phyloP scores from a whole-genome alignment of 2,888 invertebrate species.

The Dromius quadrimaculatus region DNA sequence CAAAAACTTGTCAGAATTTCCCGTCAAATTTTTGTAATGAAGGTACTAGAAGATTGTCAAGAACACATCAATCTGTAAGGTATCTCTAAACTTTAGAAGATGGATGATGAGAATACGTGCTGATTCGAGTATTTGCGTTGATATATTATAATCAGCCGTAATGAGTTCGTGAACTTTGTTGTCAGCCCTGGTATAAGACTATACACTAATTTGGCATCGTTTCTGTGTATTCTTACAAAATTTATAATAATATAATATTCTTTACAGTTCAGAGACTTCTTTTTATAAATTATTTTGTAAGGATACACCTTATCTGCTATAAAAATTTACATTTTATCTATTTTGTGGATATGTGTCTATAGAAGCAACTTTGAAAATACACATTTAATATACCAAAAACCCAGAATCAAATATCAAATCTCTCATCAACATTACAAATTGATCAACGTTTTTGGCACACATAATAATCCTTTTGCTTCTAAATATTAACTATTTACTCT shows the following conservation, averaged over 20 bases:
- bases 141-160: too few relatives aligned
- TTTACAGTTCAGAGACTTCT: constrained; percentile 31
- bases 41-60: too few relatives aligned
- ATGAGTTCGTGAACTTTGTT: too few relatives aligned
- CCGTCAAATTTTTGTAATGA: too few relatives aligned
- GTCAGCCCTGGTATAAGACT: constrained; percentile 34
- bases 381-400: constrained; percentile 50
- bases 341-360: constrained; percentile 50
- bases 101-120: too few relatives aligned
- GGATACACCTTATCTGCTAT: constrained; percentile 49
- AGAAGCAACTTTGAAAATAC: constrained; percentile 52
- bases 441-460: constrained; percentile 46
- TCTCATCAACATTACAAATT: constrained; percentile 29
- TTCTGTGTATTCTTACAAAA: constrained; percentile 50
- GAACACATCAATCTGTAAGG: too few relatives aligned
- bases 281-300: constrained; percentile 49
- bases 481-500: constrained; percentile 31
- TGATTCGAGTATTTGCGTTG: too few relatives aligned
- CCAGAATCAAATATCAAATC: constrained; percentile 25
- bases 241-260: constrained; percentile 46
- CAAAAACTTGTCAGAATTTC: too few relatives aligned
- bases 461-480: constrained; percentile 43
- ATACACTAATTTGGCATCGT: constrained; percentile 50
- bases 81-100: too few relatives aligned
- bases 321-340: constrained; percentile 49